Conservation (phyloP, 2,888 invertebrate species). For the Omphaloscelis lunosa region DNA sequence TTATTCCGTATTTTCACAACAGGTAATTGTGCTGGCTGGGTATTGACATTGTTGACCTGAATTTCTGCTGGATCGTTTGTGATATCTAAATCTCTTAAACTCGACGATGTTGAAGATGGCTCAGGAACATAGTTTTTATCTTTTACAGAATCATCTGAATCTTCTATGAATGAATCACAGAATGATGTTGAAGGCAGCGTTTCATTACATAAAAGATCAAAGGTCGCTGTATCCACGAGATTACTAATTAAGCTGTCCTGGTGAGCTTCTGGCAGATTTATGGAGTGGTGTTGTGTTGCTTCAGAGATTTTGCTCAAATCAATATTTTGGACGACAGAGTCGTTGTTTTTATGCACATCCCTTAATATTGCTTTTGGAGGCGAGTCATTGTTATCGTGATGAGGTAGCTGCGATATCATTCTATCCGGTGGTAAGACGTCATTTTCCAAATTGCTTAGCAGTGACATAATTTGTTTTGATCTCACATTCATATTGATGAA, state of each 20-base stretch:
- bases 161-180: constrained; percentile 28
- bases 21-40: constrained; percentile 15
- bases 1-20: constrained; percentile 27
- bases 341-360: constrained; percentile 27
- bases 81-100: constrained; percentile 22
- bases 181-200: constrained; percentile 30
- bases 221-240: constrained; percentile 30
- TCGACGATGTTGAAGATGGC: constrained; percentile 22
- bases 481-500: constrained; percentile 33
- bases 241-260: constrained; percentile 27
- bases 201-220: constrained; percentile 34
- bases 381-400: constrained; percentile 32
- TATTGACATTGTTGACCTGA: constrained; percentile 28
- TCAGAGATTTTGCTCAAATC: constrained; percentile 34
- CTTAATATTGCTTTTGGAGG: constrained; percentile 32
- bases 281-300: constrained; percentile 28
- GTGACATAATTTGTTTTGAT: constrained; percentile 31
- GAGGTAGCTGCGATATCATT: constrained; percentile 30
- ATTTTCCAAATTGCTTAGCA: constrained; percentile 32
- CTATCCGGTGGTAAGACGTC: constrained; percentile 36
- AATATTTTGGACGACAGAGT: constrained; percentile 32
- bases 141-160: constrained; percentile 33
- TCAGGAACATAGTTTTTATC: constrained; percentile 30
- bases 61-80: constrained; percentile 33
- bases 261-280: constrained; percentile 31